phyloP scores from a whole-genome alignment of 2,888 invertebrate genomes.

The Neelides folsomi region DNA sequence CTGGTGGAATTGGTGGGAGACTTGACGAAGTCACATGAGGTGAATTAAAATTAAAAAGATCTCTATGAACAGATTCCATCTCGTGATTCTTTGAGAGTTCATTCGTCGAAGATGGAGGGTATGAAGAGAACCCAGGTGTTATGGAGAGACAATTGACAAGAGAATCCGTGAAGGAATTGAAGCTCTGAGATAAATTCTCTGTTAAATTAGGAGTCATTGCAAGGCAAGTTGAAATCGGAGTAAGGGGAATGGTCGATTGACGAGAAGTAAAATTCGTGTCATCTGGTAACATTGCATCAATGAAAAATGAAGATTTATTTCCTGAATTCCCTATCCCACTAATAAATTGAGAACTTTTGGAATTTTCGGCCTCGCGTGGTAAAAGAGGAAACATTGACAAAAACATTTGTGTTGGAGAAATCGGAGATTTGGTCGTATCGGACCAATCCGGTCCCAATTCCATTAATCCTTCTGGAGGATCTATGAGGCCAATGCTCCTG shows the following conservation, averaged over 20 bases:
- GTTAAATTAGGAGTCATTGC: too few relatives aligned
- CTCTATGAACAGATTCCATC: too few relatives aligned
- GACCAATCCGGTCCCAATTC: slow-evolving; percentile 12
- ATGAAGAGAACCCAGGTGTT: too few relatives aligned
- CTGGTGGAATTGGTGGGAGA: too few relatives aligned
- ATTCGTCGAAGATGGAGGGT: too few relatives aligned
- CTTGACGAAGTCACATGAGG: too few relatives aligned
- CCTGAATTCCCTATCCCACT: slow-evolving; percentile 3
- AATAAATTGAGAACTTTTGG: not conserved
- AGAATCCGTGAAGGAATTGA: too few relatives aligned
- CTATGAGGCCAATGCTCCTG: slow-evolving; percentile 31
- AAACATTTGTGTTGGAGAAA: slow-evolving; percentile 33
- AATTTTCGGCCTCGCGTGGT: slow-evolving; percentile 16
- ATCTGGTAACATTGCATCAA: slow-evolving; percentile 32
- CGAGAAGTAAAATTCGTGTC: slow-evolving; percentile 10
- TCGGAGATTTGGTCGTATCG: slow-evolving; percentile 29
- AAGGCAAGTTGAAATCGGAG: not conserved
- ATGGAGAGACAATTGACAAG: not conserved
- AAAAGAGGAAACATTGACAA: slow-evolving; percentile 31
- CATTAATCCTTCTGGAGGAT: slow-evolving; percentile 30
- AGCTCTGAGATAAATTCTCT: too few relatives aligned
- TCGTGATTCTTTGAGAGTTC: too few relatives aligned
- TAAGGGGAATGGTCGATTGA: not conserved
- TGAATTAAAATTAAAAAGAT: too few relatives aligned
- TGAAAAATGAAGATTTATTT: slow-evolving; percentile 22